Evolutionary conservation across 1,140 invertebrate species (phyloP).

Genomic region (Vollenhovia emeryi): DNA sequence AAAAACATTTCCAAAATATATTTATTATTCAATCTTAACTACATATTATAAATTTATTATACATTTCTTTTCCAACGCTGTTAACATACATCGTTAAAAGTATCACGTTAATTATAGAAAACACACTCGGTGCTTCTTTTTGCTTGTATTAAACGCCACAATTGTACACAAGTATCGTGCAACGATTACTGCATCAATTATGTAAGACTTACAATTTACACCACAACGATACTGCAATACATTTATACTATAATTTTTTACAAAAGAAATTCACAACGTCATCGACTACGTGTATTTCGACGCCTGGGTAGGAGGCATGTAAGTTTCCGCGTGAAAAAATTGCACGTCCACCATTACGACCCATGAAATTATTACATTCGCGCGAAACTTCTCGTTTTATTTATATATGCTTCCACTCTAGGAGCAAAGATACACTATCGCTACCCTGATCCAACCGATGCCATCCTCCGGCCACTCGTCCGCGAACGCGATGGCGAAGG

Average conservation of each 20-base stretch:
- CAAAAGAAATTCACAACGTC: neutral
- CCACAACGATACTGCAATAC: too few relatives aligned
- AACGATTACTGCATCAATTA: neutral
- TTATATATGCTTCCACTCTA: too few relatives aligned
- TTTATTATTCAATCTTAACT: neutral
- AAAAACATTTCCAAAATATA: neutral
- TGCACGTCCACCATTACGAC: too few relatives aligned
- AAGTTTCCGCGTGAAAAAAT: too few relatives aligned
- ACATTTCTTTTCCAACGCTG: neutral
- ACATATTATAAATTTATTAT: neutral
- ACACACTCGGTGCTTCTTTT: neutral
- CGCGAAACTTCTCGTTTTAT: too few relatives aligned
- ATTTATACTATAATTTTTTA: neutral
- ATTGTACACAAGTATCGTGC: neutral
- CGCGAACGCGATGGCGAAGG: neutral
- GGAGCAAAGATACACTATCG: too few relatives aligned
- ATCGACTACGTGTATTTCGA: neutral
- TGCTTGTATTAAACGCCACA: neutral
- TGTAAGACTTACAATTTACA: neutral
- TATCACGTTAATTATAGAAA: neutral
- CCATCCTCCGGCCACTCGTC: neutral
- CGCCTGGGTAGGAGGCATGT: too few relatives aligned
- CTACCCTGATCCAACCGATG: too few relatives aligned
- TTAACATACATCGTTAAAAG: neutral
- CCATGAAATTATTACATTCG: too few relatives aligned